Conservation (phyloP, 2,888 invertebrate genomes). For the Meiosimyza decipiens region DNA sequence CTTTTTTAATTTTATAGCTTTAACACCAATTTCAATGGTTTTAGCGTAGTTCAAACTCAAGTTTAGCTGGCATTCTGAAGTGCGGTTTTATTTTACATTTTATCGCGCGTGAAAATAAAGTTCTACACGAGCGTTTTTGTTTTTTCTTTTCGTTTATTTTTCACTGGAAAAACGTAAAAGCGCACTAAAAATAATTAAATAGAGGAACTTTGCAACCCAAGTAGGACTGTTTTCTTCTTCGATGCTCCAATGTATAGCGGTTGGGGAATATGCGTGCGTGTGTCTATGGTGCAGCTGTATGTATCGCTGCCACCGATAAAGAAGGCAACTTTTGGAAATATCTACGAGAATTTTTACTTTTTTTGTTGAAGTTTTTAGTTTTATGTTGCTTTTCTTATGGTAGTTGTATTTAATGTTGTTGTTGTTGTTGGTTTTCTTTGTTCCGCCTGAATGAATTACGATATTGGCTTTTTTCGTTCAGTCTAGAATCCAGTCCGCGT, state of each 20-base stretch:
- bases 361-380: conserved; percentile 24
- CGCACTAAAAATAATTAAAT: conserved; percentile 3
- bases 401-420: conserved; percentile 20
- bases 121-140: conserved; percentile 44
- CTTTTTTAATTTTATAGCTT: too few species aligned
- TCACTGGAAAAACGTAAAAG: not conserved
- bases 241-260: too few species aligned
- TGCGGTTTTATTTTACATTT: conserved; percentile 37
- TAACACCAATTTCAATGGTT: too few species aligned
- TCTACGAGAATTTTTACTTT: not conserved
- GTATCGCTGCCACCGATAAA: not conserved
- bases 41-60: too few species aligned
- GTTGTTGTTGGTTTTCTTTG: conserved; percentile 24
- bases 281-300: not conserved
- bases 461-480: conserved; percentile 23
- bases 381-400: conserved; percentile 15
- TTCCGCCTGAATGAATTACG: conserved; percentile 33
- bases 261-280: too few species aligned
- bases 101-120: conserved; percentile 60
- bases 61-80: too few species aligned
- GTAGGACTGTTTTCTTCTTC: too few species aligned
- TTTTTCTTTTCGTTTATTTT: conserved; percentile 37
- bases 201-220: not conserved
- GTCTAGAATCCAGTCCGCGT: not conserved
- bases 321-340: conserved; percentile 9